Base-by-base conservation (phyloP, 1,140 invertebrate species). In the Gryllus bimaculatus region DNA sequence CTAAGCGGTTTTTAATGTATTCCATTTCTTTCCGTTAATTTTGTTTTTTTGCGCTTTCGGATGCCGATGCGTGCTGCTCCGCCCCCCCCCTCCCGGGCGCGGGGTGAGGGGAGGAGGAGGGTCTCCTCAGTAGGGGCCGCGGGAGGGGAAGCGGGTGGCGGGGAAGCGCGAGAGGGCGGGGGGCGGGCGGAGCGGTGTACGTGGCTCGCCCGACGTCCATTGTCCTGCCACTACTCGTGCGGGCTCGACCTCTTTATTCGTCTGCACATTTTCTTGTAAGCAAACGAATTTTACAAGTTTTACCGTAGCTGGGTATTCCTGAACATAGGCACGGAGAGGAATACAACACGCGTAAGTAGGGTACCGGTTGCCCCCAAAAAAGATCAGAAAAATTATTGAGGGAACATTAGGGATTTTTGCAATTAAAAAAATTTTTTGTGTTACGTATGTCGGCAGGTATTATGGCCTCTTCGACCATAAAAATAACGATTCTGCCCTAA, bases 1-100 rank as follows among this genome's bases (percentile, higher is more conserved):
- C 54, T 66, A 66, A 66, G 54, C 54, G 54, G 54, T 66, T 66
- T 66, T 66, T 66, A 66, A 66, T 66, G 54, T 66, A 66, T 66
- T 66, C 54, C 54, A 66, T 66, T 66, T 66, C 54, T 66, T n/a
- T 66, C 54, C 54, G 54, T 66, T 66, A 66, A n/a, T 66, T 66
- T 66, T 66, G 54, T 66, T 66, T 66, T 66, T 66, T 66, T 66
- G 54, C 18, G 54, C 54, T 66, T 66, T 66, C 54, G 54, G 54
- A 66, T 66, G 54, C 54, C 54, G 54, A 66, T 66, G 54, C 54
- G 54, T 66, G 54, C 54, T 18, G 18, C 10, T 66, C 7, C 18
- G 8, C 54, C 54, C 10, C 7, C 18, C 18, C 54, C 54, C 54
- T 18, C 2, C 54, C 10, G 54, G n/a, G n/a, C n/a, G n/a, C n/a